Conservation (phyloP, 2,113 vertebrate genomes). For the Crotalus horridus region DNA sequence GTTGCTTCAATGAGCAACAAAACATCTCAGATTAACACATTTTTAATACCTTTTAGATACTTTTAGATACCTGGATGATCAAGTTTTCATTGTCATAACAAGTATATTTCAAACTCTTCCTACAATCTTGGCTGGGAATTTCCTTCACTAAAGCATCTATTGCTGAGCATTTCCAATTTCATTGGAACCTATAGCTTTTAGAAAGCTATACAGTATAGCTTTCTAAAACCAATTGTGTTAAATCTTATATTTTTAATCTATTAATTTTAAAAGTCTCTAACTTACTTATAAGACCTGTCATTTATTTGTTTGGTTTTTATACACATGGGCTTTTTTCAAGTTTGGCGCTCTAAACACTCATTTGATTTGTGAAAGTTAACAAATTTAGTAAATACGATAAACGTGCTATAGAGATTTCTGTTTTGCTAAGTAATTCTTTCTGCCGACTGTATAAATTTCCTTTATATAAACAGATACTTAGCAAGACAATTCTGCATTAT, state of each 20-base stretch:
- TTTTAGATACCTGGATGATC: not conserved
- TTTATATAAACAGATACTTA: slow-evolving; percentile 54
- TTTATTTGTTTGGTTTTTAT: slow-evolving; percentile 24
- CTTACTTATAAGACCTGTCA: slow-evolving; percentile 39
- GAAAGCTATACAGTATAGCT: slow-evolving; percentile 30
- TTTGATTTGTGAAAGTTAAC: slow-evolving; percentile 59
- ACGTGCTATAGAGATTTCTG: slow-evolving; percentile 62
- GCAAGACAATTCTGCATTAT: slow-evolving; percentile 57
- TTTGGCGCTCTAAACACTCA: slow-evolving; percentile 53
- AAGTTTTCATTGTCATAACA: not conserved
- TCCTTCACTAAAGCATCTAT: slow-evolving; percentile 24
- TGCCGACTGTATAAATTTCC: slow-evolving; percentile 56
- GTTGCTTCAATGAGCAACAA: not conserved
- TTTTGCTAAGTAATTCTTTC: slow-evolving; percentile 62
- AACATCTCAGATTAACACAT: not conserved
- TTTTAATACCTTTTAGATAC: not conserved
- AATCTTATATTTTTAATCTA: slow-evolving; percentile 10
- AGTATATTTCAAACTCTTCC: slow-evolving; percentile 32
- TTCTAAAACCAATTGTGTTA: slow-evolving; percentile 58
- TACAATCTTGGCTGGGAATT: slow-evolving; percentile 2
- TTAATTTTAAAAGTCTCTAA: slow-evolving; percentile 51
- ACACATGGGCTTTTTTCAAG: slow-evolving; percentile 49
- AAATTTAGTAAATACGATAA: slow-evolving; percentile 64
- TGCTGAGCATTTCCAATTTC: slow-evolving; percentile 40
- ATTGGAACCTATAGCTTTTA: slow-evolving; percentile 9